Evolutionary conservation across 2,113 vertebrate species (phyloP), one percentile per base, ranked within the genome.

Genomic region (Scalopus aquaticus): DNA sequence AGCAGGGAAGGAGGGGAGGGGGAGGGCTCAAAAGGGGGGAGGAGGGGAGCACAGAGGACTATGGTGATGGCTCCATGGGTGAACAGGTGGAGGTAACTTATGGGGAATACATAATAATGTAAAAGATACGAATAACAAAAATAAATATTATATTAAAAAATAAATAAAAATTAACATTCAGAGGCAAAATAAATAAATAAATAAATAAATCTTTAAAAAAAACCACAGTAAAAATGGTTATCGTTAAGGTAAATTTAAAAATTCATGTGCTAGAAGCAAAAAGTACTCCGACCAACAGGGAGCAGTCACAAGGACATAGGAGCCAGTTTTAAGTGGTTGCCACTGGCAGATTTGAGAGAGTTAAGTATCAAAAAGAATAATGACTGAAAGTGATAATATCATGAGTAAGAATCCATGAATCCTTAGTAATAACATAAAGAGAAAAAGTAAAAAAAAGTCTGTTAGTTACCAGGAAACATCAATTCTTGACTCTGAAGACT

Each of bases 221-320:
- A n/a, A n/a, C n/a, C n/a, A n/a, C 12, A 92, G 17, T 60, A 60
- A 60, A 78, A 79, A 92, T 32, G 39, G 9, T 67, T 78, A 69
- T 78, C 49, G 58, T 93, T 51, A 86, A 58, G 26, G 19, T 72
- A 58, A 86, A 79, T 70, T 69, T 56, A 7, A 30, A 62, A 87
- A 80, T 54, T 51, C 26, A 87, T 51, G 20, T 92, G n/a, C 72
- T n/a, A 51, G n/a, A 93, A 49, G 62, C n/a, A 87, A 93, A 26
- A 87, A 87, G 19, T 6, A 79, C 19, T 69, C 32, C 78, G 13
- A 79, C 64, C 44, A 60, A 72, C 15, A 5, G 51, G 26, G n/a
- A 60, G 6, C 9, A 51, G 32, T 87, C 51, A 87, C 42, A 87
- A 79, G 4, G 19, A 79, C 9, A 78, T 4, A 51, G n/a, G 9